Evolutionary conservation across 1,140 invertebrate species (phyloP), one percentile per base, ranked within the genome.

Genomic region (Anastrepha obliqua): DNA sequence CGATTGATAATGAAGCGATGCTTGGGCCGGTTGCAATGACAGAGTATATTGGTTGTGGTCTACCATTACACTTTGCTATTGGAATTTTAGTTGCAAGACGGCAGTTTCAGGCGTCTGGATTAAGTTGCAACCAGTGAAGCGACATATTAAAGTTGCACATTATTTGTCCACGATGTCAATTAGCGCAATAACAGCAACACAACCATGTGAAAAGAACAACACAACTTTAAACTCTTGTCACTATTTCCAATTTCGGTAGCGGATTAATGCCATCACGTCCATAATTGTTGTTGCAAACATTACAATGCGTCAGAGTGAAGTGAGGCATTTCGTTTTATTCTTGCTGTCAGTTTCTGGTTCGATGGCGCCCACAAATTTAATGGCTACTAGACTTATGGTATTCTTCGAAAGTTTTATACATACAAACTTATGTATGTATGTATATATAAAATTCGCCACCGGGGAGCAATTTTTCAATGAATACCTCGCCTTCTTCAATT

Each of bases 191-290:
- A 81, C 47, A 55, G n/a, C 74, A 47, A 55, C 5, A 81, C 74
- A 81, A 20, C 44, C 7, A 29, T 81, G 44, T 6, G 74, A 81
- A 81, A 81, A 55, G 5, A 81, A 81, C n/a, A 81, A 29, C 74
- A 29, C 2, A 55, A 55, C 47, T 0, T 11, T 55, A 17, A 81
- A 29, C 74, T 81, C 47, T 81, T 81, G 74, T 47, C 74, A 55
- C 74, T 29, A 47, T n/a, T 81, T 44, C 74, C 74, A 81, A 55
- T 55, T 81, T 81, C 47, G 74, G 74, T 81, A 81, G 11, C 17
- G 74, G 74, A 81, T 81, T 81, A 81, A 81, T 81, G 20, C 74
- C 74, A 81, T 29, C 74, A 81, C 74, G 74, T 81, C 51, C 74
- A 44, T 81, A 81, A 81, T 81, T 81, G 47, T 47, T 47, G 74